A percentile compares a stretch with the other conserved stretches of the same genome.
phyloP scores from a whole-genome alignment of 2,888 invertebrate genomes.

The Incurvaria masculella region DNA sequence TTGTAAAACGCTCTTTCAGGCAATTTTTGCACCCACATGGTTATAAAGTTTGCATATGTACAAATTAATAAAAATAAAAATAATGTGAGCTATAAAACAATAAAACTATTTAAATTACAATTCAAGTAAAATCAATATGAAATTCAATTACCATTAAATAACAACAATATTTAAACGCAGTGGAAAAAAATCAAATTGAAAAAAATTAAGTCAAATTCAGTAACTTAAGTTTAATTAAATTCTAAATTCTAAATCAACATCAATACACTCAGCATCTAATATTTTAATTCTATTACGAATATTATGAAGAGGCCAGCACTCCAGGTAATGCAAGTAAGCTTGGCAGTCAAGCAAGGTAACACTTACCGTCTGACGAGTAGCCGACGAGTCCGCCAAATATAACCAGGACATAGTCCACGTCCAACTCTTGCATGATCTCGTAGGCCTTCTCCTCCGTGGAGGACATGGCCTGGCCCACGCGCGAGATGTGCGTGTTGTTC shows the following conservation, averaged over 20 bases:
- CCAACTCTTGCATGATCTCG: constrained; percentile 95
- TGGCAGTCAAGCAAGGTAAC: not conserved
- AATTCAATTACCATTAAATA: no score
- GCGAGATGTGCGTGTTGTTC: constrained; percentile 98
- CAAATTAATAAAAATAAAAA: no score
- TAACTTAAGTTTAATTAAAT: not conserved
- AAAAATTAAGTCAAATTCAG: no score
- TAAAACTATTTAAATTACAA: no score
- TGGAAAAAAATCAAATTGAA: no score
- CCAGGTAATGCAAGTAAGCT: not conserved
- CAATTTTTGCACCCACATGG: no score
- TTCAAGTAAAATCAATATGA: no score
- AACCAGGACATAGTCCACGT: constrained; percentile 96
- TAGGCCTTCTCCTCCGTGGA: constrained; percentile 95
- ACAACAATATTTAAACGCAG: no score
- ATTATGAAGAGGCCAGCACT: not conserved
- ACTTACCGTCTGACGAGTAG: constrained; percentile 92
- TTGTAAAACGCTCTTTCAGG: no score
- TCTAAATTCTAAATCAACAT: not conserved
- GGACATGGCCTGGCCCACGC: constrained; percentile 98
- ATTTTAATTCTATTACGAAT: not conserved
- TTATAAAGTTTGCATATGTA: no score
- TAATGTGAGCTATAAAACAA: no score
- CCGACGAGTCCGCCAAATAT: constrained; percentile 99
- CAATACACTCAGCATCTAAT: no score